phyloP scores from a whole-genome alignment of 2,888 invertebrate genomes.

The Tineola bisselliella region DNA sequence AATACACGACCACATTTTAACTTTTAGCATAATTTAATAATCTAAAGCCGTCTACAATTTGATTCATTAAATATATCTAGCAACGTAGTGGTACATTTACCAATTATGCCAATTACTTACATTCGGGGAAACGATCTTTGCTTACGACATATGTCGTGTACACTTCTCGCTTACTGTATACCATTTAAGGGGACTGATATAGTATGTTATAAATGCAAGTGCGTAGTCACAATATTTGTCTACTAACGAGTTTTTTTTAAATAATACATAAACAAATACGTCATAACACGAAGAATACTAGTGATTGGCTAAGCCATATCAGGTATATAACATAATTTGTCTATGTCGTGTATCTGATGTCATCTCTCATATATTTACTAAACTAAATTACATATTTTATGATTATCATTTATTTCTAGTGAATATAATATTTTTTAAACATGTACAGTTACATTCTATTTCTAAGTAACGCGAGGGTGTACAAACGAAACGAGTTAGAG shows the following conservation, averaged over 20 bases:
- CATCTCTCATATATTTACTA: not conserved
- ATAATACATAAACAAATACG: too few relatives aligned
- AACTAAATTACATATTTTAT: not conserved
- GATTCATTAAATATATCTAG: slow-evolving; percentile 1
- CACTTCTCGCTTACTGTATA: slow-evolving; percentile 23
- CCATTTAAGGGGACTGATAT: not conserved
- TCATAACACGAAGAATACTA: too few relatives aligned
- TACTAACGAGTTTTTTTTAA: too few relatives aligned
- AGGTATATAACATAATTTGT: too few relatives aligned
- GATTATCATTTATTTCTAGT: too few relatives aligned
- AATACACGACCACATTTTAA: not conserved
- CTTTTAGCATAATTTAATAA: not conserved
- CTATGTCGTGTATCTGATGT: too few relatives aligned
- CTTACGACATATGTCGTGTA: slow-evolving; percentile 37
- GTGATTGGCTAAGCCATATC: too few relatives aligned
- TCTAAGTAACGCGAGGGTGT: slow-evolving; percentile 3
- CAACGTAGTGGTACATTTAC: slow-evolving; percentile 10
- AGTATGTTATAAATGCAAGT: not conserved
- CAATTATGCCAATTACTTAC: slow-evolving; percentile 21
- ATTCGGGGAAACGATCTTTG: slow-evolving; percentile 30
- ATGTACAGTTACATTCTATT: not conserved
- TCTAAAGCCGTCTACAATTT: not conserved
- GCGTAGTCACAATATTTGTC: too few relatives aligned
- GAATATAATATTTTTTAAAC: not conserved
- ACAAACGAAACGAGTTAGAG: slow-evolving; percentile 5